These are phyloP conservation scores for Hirtodrosophila confusa DNA, from an alignment of 2,888 invertebrate genomes.

Conservation along the genomic window DNA sequence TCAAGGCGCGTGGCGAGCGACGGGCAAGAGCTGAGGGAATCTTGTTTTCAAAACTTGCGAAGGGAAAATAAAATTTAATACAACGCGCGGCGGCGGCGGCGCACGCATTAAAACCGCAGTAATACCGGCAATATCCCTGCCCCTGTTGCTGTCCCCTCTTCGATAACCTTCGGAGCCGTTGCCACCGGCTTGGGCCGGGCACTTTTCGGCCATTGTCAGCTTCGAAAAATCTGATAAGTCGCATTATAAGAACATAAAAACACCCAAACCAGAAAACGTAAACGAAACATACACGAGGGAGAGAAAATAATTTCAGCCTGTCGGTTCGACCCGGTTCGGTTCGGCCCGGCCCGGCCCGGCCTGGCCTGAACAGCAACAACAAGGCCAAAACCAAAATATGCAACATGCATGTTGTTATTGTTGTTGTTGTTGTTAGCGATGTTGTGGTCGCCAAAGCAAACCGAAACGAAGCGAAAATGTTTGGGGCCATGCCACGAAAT, in stretches of 20 bases:
- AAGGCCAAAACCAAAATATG: slow-evolving; percentile 73
- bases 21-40: slow-evolving; percentile 41
- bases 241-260: slow-evolving; percentile 82
- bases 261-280: slow-evolving; percentile 71
- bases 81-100: slow-evolving; percentile 43
- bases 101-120: slow-evolving; percentile 71
- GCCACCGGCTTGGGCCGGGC: slow-evolving; percentile 58
- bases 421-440: slow-evolving; percentile 40
- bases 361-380: slow-evolving; percentile 48
- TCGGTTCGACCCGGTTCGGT: slow-evolving; percentile 15
- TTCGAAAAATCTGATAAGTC: slow-evolving; percentile 77
- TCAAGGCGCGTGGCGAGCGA: slow-evolving; percentile 65
- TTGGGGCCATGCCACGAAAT: slow-evolving; percentile 77
- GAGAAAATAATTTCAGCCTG: slow-evolving; percentile 70
- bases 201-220: slow-evolving; percentile 80
- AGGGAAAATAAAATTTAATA: slow-evolving; percentile 65
- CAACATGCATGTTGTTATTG: slow-evolving; percentile 68
- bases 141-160: slow-evolving; percentile 9
- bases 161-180: slow-evolving; percentile 66
- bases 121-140: neutral
- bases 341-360: slow-evolving; percentile 20
- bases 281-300: slow-evolving; percentile 65
- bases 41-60: slow-evolving; percentile 33
- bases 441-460: slow-evolving; percentile 59
- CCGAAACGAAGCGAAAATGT: slow-evolving; percentile 65